phyloP scores from a whole-genome alignment of 2,888 invertebrate species.

The Ceriagrion tenellum region DNA sequence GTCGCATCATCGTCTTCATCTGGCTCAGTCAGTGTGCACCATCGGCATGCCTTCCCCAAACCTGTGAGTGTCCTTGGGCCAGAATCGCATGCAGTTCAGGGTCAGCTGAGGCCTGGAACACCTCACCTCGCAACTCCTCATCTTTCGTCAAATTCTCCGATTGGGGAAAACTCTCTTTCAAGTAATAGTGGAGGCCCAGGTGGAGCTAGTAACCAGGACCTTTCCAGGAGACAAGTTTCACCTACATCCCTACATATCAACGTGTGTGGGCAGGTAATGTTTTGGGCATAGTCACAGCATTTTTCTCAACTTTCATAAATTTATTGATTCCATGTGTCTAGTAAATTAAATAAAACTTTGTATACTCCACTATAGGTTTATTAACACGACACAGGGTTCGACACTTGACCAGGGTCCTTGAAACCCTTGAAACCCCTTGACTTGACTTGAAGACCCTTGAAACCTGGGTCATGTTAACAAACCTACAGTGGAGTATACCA shows the following conservation, averaged over 20 bases:
- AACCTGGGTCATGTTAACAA: too few relatives aligned
- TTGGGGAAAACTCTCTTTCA: conserved; percentile 24
- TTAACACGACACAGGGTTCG: too few relatives aligned
- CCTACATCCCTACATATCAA: conserved; percentile 80
- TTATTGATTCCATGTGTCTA: too few relatives aligned
- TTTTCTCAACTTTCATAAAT: too few relatives aligned
- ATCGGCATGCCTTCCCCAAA: conserved; percentile 60
- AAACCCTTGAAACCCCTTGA: too few relatives aligned
- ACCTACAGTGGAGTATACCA: too few relatives aligned
- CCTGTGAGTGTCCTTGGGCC: conserved; percentile 63
- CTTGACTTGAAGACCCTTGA: too few relatives aligned
- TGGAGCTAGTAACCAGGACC: conserved; percentile 46
- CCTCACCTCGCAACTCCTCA: conserved; percentile 49
- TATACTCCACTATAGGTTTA: too few relatives aligned
- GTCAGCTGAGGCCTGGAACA: conserved; percentile 55
- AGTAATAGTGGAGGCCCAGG: conserved; percentile 46
- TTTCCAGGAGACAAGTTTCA: conserved; percentile 77
- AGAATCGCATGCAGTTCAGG: conserved; percentile 52
- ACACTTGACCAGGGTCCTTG: too few relatives aligned
- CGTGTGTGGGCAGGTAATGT: conserved; percentile 78
- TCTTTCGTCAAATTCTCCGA: conserved; percentile 45
- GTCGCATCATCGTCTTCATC: conserved; percentile 56
- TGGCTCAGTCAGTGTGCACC: conserved; percentile 50
- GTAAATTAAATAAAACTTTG: too few relatives aligned
- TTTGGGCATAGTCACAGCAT: neutral